Evolutionary conservation across 1,140 invertebrate genomes (phyloP).

Genomic region (Sarcophaga bullata): DNA sequence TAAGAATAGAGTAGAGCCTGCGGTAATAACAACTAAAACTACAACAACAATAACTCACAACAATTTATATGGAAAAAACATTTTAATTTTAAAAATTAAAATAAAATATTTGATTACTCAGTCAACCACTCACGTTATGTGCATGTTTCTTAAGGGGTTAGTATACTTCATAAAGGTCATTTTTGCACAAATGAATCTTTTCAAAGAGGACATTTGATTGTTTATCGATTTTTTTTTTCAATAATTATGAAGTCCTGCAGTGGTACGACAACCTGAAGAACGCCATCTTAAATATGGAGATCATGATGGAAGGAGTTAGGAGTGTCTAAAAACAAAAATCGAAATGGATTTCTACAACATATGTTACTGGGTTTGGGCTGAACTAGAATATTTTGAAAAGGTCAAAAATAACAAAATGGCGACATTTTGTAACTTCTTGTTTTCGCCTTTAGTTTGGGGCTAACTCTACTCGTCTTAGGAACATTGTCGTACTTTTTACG

Average conservation of each 20-base stretch:
- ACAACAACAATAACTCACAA: background rate
- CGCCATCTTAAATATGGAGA: background rate
- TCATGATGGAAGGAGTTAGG: background rate
- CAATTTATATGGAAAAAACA: background rate
- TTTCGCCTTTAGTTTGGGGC: no score
- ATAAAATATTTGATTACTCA: slow-evolving; percentile 17
- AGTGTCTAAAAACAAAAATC: background rate
- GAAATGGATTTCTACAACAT: background rate
- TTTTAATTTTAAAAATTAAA: background rate
- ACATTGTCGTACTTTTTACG: no score
- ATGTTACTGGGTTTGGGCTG: no score
- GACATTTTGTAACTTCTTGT: no score
- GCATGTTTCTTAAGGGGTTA: background rate
- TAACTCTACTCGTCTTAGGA: no score
- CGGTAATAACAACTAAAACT: background rate
- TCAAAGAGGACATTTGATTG: no score
- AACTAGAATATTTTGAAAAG: no score
- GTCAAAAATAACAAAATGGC: no score
- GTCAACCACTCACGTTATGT: background rate
- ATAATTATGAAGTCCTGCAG: background rate
- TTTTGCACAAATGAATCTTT: no score
- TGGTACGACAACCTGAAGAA: background rate
- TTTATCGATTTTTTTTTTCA: background rate
- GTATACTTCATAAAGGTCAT: background rate
- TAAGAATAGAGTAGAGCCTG: slow-evolving; percentile 34